Percentiles rank a stretch among this genome's conserved stretches.
phyloP scores from a whole-genome alignment of 2,113 vertebrate genomes.

The Crocuta crocuta region DNA sequence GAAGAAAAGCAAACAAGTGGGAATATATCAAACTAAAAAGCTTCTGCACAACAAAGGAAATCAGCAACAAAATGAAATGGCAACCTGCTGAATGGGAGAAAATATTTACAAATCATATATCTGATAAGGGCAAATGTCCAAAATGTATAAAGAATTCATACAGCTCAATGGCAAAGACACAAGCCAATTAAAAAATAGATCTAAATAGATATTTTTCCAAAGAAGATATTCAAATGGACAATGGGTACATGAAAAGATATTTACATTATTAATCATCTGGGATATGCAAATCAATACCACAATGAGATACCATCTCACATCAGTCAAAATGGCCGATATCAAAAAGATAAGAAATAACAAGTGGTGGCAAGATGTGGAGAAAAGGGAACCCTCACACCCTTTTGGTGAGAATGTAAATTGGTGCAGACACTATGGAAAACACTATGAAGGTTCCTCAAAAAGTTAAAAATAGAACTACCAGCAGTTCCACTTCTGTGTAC shows the following conservation, averaged over 20 bases:
- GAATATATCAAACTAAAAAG: not conserved
- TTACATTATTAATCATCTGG: not conserved
- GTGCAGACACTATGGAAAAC: not conserved
- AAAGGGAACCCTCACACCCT: not conserved
- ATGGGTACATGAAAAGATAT: not conserved
- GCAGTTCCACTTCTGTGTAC: not conserved
- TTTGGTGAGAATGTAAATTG: not conserved
- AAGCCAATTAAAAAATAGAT: not conserved
- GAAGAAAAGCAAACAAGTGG: not conserved
- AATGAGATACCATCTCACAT: not conserved
- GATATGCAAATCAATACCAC: not conserved
- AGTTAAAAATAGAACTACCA: not conserved
- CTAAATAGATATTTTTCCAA: not conserved
- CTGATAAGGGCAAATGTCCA: not conserved
- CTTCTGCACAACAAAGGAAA: not conserved
- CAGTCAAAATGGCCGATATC: not conserved
- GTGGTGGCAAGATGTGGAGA: not conserved
- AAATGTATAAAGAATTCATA: not conserved
- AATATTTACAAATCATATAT: not conserved
- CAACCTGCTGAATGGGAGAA: not conserved
- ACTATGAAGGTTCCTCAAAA: not conserved
- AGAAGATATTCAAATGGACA: not conserved
- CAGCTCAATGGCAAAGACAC: not conserved
- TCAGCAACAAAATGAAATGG: not conserved
- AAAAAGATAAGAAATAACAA: not conserved